Conservation (phyloP, 2,888 invertebrate species). For the Habrosyne pyritoides region DNA sequence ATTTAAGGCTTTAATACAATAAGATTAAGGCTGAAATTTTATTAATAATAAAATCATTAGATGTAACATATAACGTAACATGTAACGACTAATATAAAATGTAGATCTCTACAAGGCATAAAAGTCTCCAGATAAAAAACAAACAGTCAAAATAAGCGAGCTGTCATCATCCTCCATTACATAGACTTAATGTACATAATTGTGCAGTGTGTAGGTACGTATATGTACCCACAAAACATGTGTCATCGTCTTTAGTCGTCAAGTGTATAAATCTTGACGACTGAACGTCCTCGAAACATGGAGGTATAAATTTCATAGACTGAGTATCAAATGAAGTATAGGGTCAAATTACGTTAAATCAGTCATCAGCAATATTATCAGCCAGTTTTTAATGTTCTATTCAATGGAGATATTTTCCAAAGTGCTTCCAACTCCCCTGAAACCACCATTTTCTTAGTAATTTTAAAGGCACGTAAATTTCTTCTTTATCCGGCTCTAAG, state of each 20-base stretch:
- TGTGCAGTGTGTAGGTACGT: background rate
- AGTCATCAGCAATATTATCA: no score
- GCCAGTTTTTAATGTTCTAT: no score
- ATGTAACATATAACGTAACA: no score
- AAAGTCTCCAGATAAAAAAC: background rate
- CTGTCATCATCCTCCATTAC: constrained; percentile 4
- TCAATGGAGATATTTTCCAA: no score
- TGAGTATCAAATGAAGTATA: no score
- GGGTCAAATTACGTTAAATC: no score
- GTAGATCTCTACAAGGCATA: background rate
- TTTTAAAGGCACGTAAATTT: background rate
- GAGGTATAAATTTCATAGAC: constrained; percentile 15
- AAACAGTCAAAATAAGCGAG: background rate
- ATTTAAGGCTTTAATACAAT: no score
- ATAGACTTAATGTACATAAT: constrained; percentile 3
- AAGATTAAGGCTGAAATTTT: no score
- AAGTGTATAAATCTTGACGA: constrained; percentile 27
- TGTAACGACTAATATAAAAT: no score
- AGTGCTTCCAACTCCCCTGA: background rate
- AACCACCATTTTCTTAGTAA: background rate
- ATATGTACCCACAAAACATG: constrained; percentile 5
- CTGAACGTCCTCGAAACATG: constrained; percentile 11
- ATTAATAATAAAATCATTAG: no score
- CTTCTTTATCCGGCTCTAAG: background rate
- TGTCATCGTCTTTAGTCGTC: constrained; percentile 17